A percentile compares a stretch with the other conserved stretches of the same genome.
Conservation (phyloP, 2,888 invertebrate genomes). For the Drosophila lacicola region DNA sequence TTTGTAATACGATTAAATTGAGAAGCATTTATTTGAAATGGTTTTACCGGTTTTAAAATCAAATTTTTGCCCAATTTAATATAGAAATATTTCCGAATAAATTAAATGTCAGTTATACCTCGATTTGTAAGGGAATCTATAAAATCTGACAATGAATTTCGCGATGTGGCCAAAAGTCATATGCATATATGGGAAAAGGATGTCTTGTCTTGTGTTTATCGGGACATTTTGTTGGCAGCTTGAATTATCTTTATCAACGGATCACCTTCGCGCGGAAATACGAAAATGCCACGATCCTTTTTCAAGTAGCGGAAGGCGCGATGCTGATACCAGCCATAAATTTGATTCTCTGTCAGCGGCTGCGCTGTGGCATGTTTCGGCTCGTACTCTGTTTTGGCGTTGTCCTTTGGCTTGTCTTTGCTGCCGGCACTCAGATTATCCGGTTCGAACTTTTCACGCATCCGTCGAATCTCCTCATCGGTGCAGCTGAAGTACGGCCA, state of each 20-base stretch:
- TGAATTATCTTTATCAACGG: constrained; percentile 50
- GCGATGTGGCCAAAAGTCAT: neutral
- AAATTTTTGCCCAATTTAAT: no score
- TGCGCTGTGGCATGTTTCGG: constrained; percentile 47
- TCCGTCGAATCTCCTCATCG: constrained; percentile 28
- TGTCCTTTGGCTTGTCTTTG: neutral
- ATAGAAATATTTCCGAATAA: no score
- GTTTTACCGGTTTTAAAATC: no score
- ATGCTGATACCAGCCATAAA: constrained; percentile 71
- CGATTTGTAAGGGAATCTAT: no score
- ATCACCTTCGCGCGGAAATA: constrained; percentile 66
- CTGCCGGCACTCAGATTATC: neutral
- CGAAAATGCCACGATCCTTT: constrained; percentile 61
- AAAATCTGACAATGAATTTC: no score
- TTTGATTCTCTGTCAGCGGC: constrained; percentile 67
- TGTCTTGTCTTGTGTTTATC: neutral
- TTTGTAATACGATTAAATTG: no score
- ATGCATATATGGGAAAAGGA: neutral
- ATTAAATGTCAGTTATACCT: no score
- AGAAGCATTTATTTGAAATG: no score
- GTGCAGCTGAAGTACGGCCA: constrained; percentile 64
- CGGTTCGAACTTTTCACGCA: constrained; percentile 42
- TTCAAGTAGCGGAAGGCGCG: constrained; percentile 54
- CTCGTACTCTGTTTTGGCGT: constrained; percentile 25
- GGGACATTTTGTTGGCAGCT: constrained; percentile 21